Base-by-base conservation (phyloP, 1,140 invertebrate species). In the Samia ricini region DNA sequence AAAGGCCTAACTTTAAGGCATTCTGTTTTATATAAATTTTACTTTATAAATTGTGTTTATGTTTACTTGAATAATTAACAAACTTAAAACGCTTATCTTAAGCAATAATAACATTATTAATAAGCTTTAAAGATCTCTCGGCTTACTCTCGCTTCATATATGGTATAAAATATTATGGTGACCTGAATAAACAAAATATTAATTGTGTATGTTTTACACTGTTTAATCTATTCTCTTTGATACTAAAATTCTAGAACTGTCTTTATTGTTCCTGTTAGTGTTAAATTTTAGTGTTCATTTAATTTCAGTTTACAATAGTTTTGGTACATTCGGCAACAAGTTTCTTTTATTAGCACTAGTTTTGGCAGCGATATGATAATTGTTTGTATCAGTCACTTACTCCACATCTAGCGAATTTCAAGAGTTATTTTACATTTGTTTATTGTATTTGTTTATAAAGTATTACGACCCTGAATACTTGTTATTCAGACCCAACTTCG, bases 161-260 rank as follows among this genome's bases (percentile, higher is more conserved):
- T 68, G 10, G 21, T 22, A 21, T 21, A 52, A 15, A 21, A 63
- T 65, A 67, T 67, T 60, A 72, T 61, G 55, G 55, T 63, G 66
- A 63, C 70, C 70, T 64, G 64, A 66, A 66, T 58, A 68, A 68
- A 72, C 66, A 72, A 68, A 72, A 68, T 68, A 68, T 72, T 68
- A 72, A 72, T 68, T 72, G 63, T 63, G 64, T 66, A 49, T 66
- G 61, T 59, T 55, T 64, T 61, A 64, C 64, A 61, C 42, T 56
- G 51, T 64, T 56, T 64, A 64, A 69, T 69, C 62, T 61, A 48
- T 23, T n/a, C 23, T 50, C 60, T 19, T 33, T 48, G 61, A 64
- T 68, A 15, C 56, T 59, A 33, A 57, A 42, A 12, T 19, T 26
- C 60, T 69, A 60, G 63, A 69, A 63, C 58, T 57, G 63, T 24